Evolutionary conservation across 2,888 invertebrate species (phyloP), one percentile per base, ranked within the genome.

Genomic region (Caenorhabditis sinica): DNA sequence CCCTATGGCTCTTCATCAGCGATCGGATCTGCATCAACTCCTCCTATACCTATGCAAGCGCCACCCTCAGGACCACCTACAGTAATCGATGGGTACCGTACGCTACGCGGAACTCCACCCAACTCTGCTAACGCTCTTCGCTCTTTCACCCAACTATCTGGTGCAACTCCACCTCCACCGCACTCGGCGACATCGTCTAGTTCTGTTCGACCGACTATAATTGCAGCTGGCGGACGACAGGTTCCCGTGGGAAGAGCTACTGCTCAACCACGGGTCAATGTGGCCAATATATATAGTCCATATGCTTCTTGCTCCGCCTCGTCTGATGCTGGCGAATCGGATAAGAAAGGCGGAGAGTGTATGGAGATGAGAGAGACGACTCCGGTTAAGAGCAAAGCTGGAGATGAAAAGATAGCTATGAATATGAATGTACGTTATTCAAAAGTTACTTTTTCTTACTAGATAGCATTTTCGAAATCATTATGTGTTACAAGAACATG

Each of bases 191-290:
- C 73, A 0, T 53, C 75, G 8, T 36, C 65, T 23, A 49, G 49
- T 49, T 79, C 87, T 8, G 65, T 71, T 0, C 81, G 92, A 8
- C 91, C 91, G 15, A 89, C 90, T 17, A 89, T 91, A 9, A 82
- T 90, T 28, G 89, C 91, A 23, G 76, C 87, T 13, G 76, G 85
- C 11, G 83, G 76, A 15, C 63, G 89, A 45, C 90, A 89, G 36
- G 84, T 91, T 28, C 92, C 92, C 11, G 87, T 92, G 56, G 92
- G 92, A 68, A 75, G 91, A 68, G 92, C 92, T 1, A 86, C 87
- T 1, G 92, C 91, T 8, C 92, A 92, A 69, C 91, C 92, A 23
- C 76, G 91, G 23, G 91, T 91, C 63, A 92, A 92, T 77, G 88
- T 92, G 13, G 87, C 90, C 36, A 89, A 88, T 69, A 85, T 87